A percentile compares a stretch with the other conserved stretches of the same genome.
phyloP scores from a whole-genome alignment of 64 coral and sea anemone species.

The Platygyra sinensis region DNA sequence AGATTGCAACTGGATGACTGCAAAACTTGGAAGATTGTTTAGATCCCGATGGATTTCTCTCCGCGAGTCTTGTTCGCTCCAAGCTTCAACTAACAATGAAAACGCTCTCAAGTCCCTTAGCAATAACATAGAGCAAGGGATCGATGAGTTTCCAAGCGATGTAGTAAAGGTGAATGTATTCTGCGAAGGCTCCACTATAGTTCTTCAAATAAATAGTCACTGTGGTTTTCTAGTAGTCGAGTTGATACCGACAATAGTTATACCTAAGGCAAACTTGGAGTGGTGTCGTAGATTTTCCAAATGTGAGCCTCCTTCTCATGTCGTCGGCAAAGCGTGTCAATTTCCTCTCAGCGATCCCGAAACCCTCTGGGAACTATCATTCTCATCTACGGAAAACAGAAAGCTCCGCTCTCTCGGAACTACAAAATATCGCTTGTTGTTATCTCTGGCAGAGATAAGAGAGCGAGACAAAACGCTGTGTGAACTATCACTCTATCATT shows the following conservation, averaged over 20 bases:
- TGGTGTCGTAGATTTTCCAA: conserved; percentile 52
- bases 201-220: conserved; percentile 61
- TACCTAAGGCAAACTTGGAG: conserved; percentile 33
- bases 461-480: conserved; percentile 62
- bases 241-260: conserved; percentile 65
- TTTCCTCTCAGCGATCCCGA: conserved; percentile 80
- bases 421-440: conserved; percentile 40
- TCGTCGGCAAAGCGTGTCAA: conserved; percentile 59
- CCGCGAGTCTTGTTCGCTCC: conserved; percentile 70
- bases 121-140: conserved; percentile 23
- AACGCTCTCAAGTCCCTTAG: conserved; percentile 53
- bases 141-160: conserved; percentile 40
- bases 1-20: conserved; percentile 53
- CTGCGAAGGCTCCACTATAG: conserved; percentile 72
- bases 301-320: conserved; percentile 50
- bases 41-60: conserved; percentile 70
- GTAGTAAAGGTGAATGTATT: conserved; percentile 44
- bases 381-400: conserved; percentile 57
- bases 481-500: conserved; percentile 67
- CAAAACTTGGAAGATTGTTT: conserved; percentile 41
- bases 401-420: conserved; percentile 42
- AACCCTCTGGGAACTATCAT: conserved; percentile 81
- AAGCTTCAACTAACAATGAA: conserved; percentile 72
- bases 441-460: conserved; percentile 63
- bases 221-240: conserved; percentile 63